phyloP scores from a whole-genome alignment of 2,888 invertebrate species.

The Podotricha telesiphe region DNA sequence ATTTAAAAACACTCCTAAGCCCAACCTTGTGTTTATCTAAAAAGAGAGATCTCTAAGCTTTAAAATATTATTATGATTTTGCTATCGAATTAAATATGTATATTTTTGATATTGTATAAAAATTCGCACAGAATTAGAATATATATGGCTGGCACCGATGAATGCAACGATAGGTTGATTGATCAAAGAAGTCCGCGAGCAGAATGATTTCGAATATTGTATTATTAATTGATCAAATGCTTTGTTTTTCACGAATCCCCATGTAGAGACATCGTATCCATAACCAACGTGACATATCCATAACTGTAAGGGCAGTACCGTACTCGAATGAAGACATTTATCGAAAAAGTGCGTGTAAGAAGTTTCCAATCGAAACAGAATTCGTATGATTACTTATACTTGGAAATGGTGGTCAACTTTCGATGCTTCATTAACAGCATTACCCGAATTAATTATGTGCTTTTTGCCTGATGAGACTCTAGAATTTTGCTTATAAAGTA shows the following conservation, averaged over 20 bases:
- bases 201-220: slow-evolving; percentile 40
- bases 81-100: too few relatives aligned
- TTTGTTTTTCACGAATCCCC: slow-evolving; percentile 41
- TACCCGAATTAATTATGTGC: slow-evolving; percentile 71
- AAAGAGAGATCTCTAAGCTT: too few relatives aligned
- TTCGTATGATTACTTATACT: slow-evolving; percentile 80
- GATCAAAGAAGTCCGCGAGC: slow-evolving; percentile 26
- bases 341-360: slow-evolving; percentile 66
- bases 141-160: neutral
- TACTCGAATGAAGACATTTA: slow-evolving; percentile 79
- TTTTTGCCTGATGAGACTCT: slow-evolving; percentile 52
- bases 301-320: slow-evolving; percentile 50
- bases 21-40: too few relatives aligned
- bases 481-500: slow-evolving; percentile 34
- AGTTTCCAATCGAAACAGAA: slow-evolving; percentile 71
- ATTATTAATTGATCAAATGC: slow-evolving; percentile 45
- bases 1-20: too few relatives aligned
- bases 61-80: too few relatives aligned
- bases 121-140: neutral
- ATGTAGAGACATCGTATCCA: slow-evolving; percentile 44
- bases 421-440: slow-evolving; percentile 77
- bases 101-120: neutral
- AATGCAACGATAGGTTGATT: neutral
- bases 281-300: slow-evolving; percentile 36
- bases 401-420: slow-evolving; percentile 73